These are phyloP conservation scores for Catajapyx aquilonaris DNA, from an alignment of 1,140 invertebrate species.

Conservation along the genomic window DNA sequence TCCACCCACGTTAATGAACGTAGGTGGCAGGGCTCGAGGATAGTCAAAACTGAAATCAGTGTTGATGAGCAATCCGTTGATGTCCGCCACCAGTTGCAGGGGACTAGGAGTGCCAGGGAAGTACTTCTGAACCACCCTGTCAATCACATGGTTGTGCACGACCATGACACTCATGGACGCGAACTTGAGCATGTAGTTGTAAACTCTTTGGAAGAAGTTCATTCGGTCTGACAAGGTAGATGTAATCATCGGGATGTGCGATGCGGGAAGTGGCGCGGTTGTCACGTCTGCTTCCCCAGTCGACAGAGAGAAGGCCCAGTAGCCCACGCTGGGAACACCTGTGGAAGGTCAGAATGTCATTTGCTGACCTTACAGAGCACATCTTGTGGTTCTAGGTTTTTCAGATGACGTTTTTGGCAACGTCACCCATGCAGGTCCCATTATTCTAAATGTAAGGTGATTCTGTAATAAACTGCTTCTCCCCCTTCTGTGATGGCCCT, in stretches of 20 bases:
- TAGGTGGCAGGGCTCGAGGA: constrained; percentile 15
- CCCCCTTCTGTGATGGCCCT: too few relatives aligned
- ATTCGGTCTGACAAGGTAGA: constrained; percentile 14
- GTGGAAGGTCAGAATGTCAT: too few relatives aligned
- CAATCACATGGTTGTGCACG: constrained; percentile 13
- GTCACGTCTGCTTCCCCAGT: constrained; percentile 15
- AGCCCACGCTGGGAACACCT: constrained; percentile 13
- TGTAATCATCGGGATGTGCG: constrained; percentile 13
- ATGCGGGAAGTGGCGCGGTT: constrained; percentile 14
- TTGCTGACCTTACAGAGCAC: too few relatives aligned
- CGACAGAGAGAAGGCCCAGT: constrained; percentile 15
- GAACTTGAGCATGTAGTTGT: constrained; percentile 13
- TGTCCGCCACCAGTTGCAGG: constrained; percentile 12
- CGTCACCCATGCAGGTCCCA: too few relatives aligned
- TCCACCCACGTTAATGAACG: constrained; percentile 17
- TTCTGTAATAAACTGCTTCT: too few relatives aligned
- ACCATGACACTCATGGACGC: constrained; percentile 14
- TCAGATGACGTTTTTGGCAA: too few relatives aligned
- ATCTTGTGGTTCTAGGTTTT: too few relatives aligned
- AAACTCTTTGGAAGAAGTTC: constrained; percentile 13
- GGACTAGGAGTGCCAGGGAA: constrained; percentile 14
- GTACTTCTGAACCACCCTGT: constrained; percentile 12
- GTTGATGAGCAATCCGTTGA: constrained; percentile 17
- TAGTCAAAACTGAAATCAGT: constrained; percentile 17
- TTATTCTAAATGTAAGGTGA: too few relatives aligned